Conservation (phyloP, 2,113 vertebrate species). For the Urocynchramus pylzowi region DNA sequence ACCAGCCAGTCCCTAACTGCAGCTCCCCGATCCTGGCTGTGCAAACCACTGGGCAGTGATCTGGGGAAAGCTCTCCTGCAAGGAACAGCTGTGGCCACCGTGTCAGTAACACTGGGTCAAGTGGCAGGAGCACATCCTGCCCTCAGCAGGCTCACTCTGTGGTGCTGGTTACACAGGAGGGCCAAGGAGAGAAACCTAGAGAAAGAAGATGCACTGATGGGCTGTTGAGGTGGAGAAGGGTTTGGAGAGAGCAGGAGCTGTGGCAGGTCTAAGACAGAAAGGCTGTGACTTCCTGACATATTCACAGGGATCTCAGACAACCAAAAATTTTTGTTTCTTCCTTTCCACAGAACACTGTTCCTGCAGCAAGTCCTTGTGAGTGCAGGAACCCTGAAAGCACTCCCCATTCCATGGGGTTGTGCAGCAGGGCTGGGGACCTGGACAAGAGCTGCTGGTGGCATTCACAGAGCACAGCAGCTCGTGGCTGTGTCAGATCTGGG, state of each 20-base stretch:
- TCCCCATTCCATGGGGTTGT: neutral
- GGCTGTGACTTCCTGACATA: neutral
- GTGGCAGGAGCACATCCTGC: neutral
- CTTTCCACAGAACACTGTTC: neutral
- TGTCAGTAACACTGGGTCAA: neutral
- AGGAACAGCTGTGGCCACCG: fast-evolving
- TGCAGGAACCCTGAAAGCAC: neutral
- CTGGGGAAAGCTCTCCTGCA: neutral
- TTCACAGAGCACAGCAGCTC: fast-evolving
- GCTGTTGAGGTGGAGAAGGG: neutral
- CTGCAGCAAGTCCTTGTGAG: neutral
- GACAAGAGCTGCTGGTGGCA: neutral
- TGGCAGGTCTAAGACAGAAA: neutral
- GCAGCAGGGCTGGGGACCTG: neutral
- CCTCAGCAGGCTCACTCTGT: neutral
- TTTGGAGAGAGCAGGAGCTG: neutral
- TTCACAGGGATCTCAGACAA: neutral
- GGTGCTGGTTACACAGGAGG: neutral
- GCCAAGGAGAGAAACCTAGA: neutral
- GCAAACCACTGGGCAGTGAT: neutral
- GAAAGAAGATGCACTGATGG: neutral
- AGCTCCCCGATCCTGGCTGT: neutral
- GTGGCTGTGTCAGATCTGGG: neutral
- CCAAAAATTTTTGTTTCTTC: neutral
- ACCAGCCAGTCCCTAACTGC: neutral